Base-by-base conservation (phyloP, 2,888 invertebrate genomes). In the Agrenia bidenticulata region DNA sequence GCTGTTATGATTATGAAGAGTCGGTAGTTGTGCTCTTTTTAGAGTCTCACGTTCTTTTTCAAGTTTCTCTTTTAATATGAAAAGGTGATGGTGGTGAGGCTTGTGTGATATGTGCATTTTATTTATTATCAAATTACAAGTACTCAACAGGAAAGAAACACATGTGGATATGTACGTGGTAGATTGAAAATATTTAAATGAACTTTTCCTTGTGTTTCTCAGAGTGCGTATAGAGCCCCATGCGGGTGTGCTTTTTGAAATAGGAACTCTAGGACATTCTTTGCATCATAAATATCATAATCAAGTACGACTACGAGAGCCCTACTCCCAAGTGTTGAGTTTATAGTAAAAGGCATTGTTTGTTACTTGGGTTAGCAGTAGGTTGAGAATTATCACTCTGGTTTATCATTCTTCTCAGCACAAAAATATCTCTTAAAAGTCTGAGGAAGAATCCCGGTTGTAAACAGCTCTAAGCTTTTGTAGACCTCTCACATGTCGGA, bases 111-210 rank as follows among this genome's bases (percentile, higher is more conserved):
- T 55, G 27, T 55, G 27, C 27, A 55, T 55, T 27, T 55, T 27
- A 55, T 55, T 55, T 55, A 17, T 27, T 55, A 55, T 55, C 55
- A 27, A 55, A 55, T 55, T 55, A 55, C 55, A 55, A 55, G 23
- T 26, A 15, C 55, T 55, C 32, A 32, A 32, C 32, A 32, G 4
- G 5, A 32, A 32, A 32, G 32, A 32, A 32, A 32, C 32, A 32
- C 32, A 32, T 32, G 32, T 32, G 32, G 4, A 11, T 32, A 7
- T 32, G 32, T 32, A n/a, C n/a, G 32, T 32, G 32, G 32, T 32
- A 32, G 5, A 45, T 19, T 9, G 11, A 39, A 13, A 39, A 39
- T 13, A 11, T 13, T 39, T 9, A 19, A 21, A 19, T 19, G 4
- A 45, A 45, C 17, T 45, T 45, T 45, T 45, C 45, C 7, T 19